Conservation (phyloP, 2,888 invertebrate genomes). For the Teleiodes luculella region DNA sequence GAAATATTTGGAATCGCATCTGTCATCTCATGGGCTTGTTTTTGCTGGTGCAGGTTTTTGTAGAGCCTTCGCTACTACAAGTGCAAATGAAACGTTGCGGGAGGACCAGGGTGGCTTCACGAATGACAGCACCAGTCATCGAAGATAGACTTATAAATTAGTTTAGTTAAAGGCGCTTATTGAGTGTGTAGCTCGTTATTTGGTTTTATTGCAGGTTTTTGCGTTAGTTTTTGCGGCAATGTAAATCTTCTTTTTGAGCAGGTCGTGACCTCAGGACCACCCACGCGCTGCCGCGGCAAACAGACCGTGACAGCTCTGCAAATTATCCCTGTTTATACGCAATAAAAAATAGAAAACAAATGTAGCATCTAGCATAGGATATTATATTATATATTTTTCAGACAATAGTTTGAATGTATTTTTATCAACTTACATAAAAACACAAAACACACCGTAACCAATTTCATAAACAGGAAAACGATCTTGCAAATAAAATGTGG, state of each 20-base stretch:
- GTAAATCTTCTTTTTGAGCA: constrained; percentile 14
- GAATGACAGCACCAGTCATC: constrained; percentile 8
- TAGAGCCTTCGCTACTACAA: constrained; percentile 39
- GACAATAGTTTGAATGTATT: too few species aligned
- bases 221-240: background rate
- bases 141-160: constrained; percentile 6
- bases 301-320: constrained; percentile 29
- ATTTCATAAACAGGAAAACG: constrained; percentile 58
- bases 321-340: too few species aligned
- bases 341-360: too few species aligned
- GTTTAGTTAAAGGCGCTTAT: constrained; percentile 7
- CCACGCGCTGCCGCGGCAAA: constrained; percentile 33
- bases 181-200: constrained; percentile 12
- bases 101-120: constrained; percentile 19
- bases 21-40: constrained; percentile 62
- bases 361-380: too few species aligned
- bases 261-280: constrained; percentile 44
- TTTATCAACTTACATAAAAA: constrained; percentile 20
- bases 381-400: too few species aligned
- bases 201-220: constrained; percentile 1
- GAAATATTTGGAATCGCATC: constrained; percentile 72
- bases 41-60: constrained; percentile 56
- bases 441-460: constrained; percentile 30
- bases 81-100: constrained; percentile 60
- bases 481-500: constrained; percentile 62